phyloP scores from a whole-genome alignment of 1,140 invertebrate species.

The Artemia franciscana region DNA sequence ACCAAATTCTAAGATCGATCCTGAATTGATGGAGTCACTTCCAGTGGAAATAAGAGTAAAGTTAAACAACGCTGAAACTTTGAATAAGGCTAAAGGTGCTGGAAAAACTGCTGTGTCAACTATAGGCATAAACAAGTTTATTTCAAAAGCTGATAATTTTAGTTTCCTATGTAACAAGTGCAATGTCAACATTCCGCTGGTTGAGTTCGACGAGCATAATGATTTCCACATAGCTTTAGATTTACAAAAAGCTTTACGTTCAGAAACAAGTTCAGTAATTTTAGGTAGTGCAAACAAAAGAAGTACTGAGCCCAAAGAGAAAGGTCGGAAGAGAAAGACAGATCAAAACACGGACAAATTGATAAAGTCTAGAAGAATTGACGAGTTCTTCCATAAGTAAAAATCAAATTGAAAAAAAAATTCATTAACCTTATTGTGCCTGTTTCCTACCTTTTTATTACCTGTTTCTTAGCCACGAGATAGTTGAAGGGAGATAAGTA shows the following conservation, averaged over 20 bases:
- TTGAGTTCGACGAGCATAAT: conserved; percentile 23
- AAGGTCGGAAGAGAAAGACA: neutral
- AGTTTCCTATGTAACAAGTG: conserved; percentile 18
- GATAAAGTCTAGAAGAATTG: neutral
- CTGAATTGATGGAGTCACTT: conserved; percentile 19
- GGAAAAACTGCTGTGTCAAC: neutral
- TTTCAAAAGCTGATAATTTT: neutral
- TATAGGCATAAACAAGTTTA: conserved; percentile 1
- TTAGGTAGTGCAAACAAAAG: neutral
- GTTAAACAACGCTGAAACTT: conserved; percentile 9
- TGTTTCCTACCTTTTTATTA: too few relatives aligned
- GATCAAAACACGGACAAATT: neutral
- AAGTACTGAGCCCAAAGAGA: neutral
- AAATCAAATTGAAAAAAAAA: too few relatives aligned
- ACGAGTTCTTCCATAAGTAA: neutral
- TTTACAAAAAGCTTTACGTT: conserved; percentile 15
- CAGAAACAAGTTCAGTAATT: neutral
- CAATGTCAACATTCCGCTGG: conserved; percentile 16
- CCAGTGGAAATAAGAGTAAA: conserved; percentile 20
- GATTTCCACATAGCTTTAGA: conserved; percentile 23
- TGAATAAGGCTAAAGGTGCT: conserved; percentile 9
- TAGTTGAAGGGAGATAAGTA: too few relatives aligned
- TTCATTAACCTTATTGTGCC: too few relatives aligned
- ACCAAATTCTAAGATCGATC: conserved; percentile 23
- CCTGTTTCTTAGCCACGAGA: too few relatives aligned